phyloP scores from a whole-genome alignment of 2,113 vertebrate species.

The Numenius arquata region DNA sequence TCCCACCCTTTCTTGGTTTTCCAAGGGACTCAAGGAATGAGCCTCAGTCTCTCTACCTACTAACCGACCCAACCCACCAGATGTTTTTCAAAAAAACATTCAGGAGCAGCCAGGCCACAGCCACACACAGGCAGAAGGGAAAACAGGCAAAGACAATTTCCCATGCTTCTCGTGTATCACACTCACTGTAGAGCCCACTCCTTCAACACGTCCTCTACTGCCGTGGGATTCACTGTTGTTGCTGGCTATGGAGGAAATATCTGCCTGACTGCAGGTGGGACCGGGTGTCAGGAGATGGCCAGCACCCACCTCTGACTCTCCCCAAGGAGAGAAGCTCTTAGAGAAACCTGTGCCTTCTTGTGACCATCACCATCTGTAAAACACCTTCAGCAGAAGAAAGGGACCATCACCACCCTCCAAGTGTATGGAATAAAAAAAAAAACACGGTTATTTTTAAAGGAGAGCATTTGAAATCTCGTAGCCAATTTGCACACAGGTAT shows the following conservation, averaged over 20 bases:
- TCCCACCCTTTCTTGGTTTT: background rate
- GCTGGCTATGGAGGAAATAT: background rate
- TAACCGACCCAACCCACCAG: background rate
- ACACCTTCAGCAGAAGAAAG: background rate
- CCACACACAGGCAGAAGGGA: background rate
- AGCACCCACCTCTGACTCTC: background rate
- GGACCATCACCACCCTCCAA: accelerated
- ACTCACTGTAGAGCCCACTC: background rate
- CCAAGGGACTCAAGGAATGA: background rate
- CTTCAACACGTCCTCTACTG: background rate
- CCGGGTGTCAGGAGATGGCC: background rate
- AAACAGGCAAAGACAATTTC: slow-evolving; percentile 16
- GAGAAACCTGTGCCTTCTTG: background rate
- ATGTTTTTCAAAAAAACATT: background rate
- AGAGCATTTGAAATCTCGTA: background rate
- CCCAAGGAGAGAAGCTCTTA: background rate
- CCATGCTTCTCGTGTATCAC: background rate
- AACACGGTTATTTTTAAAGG: background rate
- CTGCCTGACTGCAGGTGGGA: background rate
- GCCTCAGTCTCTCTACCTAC: background rate
- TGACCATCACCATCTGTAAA: background rate
- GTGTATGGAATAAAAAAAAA: background rate
- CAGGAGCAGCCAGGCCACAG: background rate
- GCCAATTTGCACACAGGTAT: background rate
- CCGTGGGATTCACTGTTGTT: background rate